Evolutionary conservation across 2,113 vertebrate species (phyloP).

Genomic region (Python bivittatus): DNA sequence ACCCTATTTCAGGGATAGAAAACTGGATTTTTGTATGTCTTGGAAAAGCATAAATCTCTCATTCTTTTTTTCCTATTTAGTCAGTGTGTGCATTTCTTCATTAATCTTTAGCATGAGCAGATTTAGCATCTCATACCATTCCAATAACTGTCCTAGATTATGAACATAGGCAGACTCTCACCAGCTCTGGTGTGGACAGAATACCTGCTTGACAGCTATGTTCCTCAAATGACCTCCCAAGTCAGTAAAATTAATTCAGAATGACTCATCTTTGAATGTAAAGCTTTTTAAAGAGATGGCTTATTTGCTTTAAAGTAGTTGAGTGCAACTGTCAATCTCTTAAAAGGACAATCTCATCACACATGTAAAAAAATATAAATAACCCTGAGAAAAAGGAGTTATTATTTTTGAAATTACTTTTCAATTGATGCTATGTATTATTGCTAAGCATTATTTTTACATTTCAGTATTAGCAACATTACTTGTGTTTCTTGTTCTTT

Average conservation of each 20-base stretch:
- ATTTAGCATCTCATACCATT: conserved; percentile 32
- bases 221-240: not conserved
- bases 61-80: not conserved
- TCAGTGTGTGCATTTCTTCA: not conserved
- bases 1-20: not conserved
- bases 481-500: not conserved
- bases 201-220: conserved; percentile 8
- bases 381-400: conserved; percentile 14
- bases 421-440: not conserved
- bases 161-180: conserved; percentile 34
- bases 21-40: not conserved
- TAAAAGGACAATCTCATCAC: not conserved
- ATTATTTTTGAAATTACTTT: conserved; percentile 7
- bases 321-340: conserved; percentile 2
- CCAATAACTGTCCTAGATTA: conserved; percentile 43
- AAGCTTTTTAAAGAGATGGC: conserved; percentile 29
- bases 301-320: not conserved
- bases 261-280: not conserved
- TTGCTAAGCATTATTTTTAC: not conserved
- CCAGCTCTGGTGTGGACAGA: not conserved
- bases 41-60: not conserved
- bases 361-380: not conserved
- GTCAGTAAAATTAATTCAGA: not conserved
- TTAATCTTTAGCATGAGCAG: not conserved
- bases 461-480: not conserved